Evolutionary conservation across 1,140 invertebrate genomes (phyloP), one percentile per base, ranked within the genome.

Genomic region (Apis mellifera): DNA sequence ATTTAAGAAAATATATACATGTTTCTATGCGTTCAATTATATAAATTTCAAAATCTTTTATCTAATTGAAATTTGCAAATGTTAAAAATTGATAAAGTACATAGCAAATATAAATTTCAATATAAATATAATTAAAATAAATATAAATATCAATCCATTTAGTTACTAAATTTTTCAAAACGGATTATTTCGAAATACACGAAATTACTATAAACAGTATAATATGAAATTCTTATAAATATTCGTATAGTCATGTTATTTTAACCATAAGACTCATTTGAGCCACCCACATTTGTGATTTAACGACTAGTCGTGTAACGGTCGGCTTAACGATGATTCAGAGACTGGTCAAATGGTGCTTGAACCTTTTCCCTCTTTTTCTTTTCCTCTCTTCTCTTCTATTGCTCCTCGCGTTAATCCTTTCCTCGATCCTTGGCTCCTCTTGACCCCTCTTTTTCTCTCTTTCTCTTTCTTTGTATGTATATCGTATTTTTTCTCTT

Each of bases 301-400:
- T 86, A 84, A 89, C 80, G 84, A 89, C 81, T 78, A 75, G 73
- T 85, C 87, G 79, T 83, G 83, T 86, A 89, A 89, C 85, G 82
- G 83, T 85, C 76, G 76, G 26, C 79, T 89, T 87, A 89, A 87
- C 86, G 89, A 89, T 89, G 89, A 89, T 89, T 89, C 89, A 89
- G 86, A 80, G 84, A 88, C 78, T 84, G 90, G 90, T 91, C 90
- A 91, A 91, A 90, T 90, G 90, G 88, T 90, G 88, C 89, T 91
- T 91, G 90, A 91, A 91, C 90, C 79, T 85, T 81, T 84, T 75
- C 69, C 68, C 72, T 86, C 78, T 84, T 83, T 82, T 65, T 76
- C 86, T 78, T 81, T 73, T 69, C 68, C 83, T 71, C 69, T 85
- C 64, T 60, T 42, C 74, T 52, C 78, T 64, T 84, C 73, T 69